phyloP scores from a whole-genome alignment of 2,113 vertebrate genomes.

The Albula goreensis region DNA sequence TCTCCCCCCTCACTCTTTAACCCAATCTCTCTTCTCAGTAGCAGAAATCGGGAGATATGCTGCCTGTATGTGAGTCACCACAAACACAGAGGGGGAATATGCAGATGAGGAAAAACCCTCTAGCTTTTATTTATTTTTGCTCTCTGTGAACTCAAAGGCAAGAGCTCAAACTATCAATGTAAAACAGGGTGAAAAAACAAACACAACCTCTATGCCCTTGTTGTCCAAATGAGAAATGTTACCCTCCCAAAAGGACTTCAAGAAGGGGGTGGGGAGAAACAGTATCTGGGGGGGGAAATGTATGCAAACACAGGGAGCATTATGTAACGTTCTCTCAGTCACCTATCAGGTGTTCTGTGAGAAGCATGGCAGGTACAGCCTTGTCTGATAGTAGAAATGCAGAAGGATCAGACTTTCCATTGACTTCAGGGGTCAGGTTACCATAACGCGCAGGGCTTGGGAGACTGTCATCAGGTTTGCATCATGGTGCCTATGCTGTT shows the following conservation, averaged over 20 bases:
- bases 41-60: slow-evolving; percentile 39
- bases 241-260: neutral
- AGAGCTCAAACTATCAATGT: neutral
- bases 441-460: slow-evolving; percentile 29
- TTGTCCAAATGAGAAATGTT: neutral
- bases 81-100: slow-evolving; percentile 49
- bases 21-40: slow-evolving; percentile 4
- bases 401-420: slow-evolving; percentile 36
- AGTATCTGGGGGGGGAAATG: neutral
- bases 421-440: slow-evolving; percentile 38
- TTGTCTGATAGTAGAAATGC: neutral
- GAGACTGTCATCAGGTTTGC: slow-evolving; percentile 13
- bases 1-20: neutral
- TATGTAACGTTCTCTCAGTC: slow-evolving; percentile 32
- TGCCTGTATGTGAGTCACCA: slow-evolving; percentile 72
- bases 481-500: slow-evolving; percentile 7
- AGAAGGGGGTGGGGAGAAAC: neutral
- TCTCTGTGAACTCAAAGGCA: neutral
- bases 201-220: neutral
- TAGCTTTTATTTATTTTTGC: neutral
- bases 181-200: neutral
- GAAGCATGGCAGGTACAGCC: neutral
- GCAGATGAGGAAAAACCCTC: neutral
- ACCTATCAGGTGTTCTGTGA: neutral
- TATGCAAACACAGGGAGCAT: slow-evolving; percentile 18